These are phyloP conservation scores for Lagopus leucura DNA, from an alignment of 2,113 vertebrate genomes.

Conservation along the genomic window DNA sequence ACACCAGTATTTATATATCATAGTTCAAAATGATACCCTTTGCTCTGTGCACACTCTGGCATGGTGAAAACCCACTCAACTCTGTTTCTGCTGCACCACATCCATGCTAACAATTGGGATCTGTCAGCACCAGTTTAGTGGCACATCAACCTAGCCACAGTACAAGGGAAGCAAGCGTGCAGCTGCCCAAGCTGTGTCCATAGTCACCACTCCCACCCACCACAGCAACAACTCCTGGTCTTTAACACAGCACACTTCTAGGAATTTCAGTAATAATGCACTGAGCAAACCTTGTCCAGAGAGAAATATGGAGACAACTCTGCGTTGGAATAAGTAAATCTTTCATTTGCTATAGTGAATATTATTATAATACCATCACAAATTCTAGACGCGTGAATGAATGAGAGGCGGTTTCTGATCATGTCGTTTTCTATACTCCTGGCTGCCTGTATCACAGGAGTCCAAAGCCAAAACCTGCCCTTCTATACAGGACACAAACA, in stretches of 20 bases:
- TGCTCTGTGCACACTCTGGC: rapidly evolving
- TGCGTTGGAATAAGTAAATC: neutral
- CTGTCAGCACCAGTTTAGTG: constrained; percentile 9
- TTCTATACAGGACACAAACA: neutral
- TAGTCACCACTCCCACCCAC: neutral
- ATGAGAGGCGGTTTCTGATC: neutral
- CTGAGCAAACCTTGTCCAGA: neutral
- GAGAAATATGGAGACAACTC: neutral
- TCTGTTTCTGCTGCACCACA: neutral
- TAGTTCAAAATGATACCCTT: neutral
- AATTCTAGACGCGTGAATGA: neutral
- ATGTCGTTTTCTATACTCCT: neutral
- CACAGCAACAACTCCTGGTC: neutral
- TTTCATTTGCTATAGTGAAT: neutral
- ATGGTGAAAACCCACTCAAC: neutral
- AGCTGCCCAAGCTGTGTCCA: neutral
- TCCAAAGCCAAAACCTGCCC: neutral
- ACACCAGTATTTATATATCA: rapidly evolving
- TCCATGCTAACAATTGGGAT: neutral
- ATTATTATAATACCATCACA: neutral
- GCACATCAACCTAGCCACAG: neutral
- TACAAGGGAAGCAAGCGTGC: neutral
- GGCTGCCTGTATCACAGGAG: neutral
- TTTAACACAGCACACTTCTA: neutral
- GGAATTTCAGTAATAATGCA: neutral